phyloP scores from a whole-genome alignment of 2,888 invertebrate species.

The Malthinus seriepunctatus region DNA sequence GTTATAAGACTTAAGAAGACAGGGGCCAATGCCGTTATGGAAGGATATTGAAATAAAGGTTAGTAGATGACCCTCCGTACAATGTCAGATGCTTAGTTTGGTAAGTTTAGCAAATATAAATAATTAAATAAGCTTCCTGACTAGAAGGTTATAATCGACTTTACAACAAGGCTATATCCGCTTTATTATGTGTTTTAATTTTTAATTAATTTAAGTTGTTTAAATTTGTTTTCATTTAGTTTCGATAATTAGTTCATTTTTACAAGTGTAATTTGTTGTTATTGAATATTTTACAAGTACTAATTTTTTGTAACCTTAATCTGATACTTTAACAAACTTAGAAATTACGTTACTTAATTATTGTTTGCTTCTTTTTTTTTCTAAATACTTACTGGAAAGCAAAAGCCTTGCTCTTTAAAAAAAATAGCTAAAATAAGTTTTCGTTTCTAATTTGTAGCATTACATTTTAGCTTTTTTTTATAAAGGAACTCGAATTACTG shows the following conservation, averaged over 20 bases:
- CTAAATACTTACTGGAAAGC: too few relatives aligned
- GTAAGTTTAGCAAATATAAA: slow-evolving; percentile 12
- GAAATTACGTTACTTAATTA: too few relatives aligned
- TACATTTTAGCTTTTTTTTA: too few relatives aligned
- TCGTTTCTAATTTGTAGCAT: too few relatives aligned
- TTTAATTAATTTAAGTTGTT: background rate
- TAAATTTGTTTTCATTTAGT: background rate
- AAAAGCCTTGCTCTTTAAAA: too few relatives aligned
- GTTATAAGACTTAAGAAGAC: slow-evolving; percentile 10
- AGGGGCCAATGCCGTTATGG: slow-evolving; percentile 26
- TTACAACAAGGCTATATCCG: slow-evolving; percentile 6
- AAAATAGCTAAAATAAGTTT: too few relatives aligned
- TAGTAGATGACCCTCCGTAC: slow-evolving; percentile 32
- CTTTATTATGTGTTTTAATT: slow-evolving; percentile 2
- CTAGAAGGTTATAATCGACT: background rate
- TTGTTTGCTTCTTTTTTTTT: too few relatives aligned
- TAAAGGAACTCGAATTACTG: too few relatives aligned
- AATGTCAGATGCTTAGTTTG: slow-evolving; percentile 32
- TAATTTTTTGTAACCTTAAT: too few relatives aligned
- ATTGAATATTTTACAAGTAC: too few relatives aligned
- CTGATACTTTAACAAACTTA: too few relatives aligned
- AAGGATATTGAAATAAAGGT: slow-evolving; percentile 36
- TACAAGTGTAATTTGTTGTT: background rate
- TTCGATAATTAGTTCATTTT: slow-evolving; percentile 2
- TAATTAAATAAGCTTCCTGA: slow-evolving; percentile 14